phyloP scores from a whole-genome alignment of 2,888 invertebrate species.

The Tinea trinotella region DNA sequence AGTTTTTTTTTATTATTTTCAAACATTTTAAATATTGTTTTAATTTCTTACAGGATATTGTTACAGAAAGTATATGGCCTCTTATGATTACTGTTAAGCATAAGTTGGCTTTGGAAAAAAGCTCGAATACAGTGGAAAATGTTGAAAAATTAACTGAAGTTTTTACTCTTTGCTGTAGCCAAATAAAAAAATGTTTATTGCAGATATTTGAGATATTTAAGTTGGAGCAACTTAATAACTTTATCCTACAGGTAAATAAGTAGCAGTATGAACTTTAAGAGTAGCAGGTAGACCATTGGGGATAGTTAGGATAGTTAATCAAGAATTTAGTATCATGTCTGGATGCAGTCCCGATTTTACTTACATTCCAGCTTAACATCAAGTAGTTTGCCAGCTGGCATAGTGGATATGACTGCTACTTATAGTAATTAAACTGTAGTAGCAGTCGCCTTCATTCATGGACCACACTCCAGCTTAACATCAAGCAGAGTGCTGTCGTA shows the following conservation, averaged over 20 bases:
- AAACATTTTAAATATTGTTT: neutral
- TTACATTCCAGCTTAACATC: too few relatives aligned
- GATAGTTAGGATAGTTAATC: too few relatives aligned
- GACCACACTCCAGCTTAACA: too few relatives aligned
- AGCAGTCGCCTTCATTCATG: too few relatives aligned
- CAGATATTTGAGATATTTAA: constrained; percentile 51
- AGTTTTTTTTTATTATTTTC: neutral
- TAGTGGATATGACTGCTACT: too few relatives aligned
- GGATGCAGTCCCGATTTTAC: too few relatives aligned
- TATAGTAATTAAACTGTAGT: too few relatives aligned
- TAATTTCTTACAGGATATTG: constrained; percentile 34
- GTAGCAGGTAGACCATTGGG: too few relatives aligned
- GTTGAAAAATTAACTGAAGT: constrained; percentile 38
- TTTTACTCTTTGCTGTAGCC: constrained; percentile 49
- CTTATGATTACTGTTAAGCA: constrained; percentile 35
- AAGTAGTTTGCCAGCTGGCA: too few relatives aligned
- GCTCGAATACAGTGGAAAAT: constrained; percentile 24
- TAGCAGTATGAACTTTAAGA: too few relatives aligned
- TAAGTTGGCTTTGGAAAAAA: constrained; percentile 28
- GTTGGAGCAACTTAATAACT: constrained; percentile 37
- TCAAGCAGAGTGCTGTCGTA: too few relatives aligned
- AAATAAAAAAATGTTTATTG: constrained; percentile 52
- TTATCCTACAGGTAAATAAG: constrained; percentile 40
- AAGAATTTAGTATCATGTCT: too few relatives aligned
- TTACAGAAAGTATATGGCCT: constrained; percentile 42